Conservation (phyloP, 2,113 vertebrate species). For the Epinephelus lanceolatus region DNA sequence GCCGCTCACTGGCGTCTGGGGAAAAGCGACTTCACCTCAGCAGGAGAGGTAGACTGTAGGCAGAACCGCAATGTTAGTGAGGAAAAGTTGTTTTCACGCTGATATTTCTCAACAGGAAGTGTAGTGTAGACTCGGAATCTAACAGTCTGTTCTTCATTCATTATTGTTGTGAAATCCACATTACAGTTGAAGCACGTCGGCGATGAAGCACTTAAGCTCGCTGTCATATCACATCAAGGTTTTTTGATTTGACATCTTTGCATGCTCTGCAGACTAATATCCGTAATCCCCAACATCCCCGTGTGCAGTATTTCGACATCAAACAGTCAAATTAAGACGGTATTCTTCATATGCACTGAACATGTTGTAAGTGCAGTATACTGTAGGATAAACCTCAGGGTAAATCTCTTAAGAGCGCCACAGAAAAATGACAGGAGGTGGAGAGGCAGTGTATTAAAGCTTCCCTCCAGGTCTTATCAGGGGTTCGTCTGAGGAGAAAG, state of each 20-base stretch:
- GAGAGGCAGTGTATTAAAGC: constrained; percentile 26
- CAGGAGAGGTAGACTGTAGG: background rate
- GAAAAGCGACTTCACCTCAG: background rate
- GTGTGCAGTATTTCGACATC: background rate
- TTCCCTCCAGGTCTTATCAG: constrained; percentile 28
- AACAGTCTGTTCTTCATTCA: background rate
- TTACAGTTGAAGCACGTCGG: background rate
- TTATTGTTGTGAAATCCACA: background rate
- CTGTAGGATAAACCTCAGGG: constrained; percentile 10
- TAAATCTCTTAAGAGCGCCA: constrained; percentile 8
- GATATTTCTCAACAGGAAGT: constrained; percentile 39
- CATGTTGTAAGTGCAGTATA: constrained; percentile 11
- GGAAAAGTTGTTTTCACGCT: background rate
- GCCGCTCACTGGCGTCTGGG: constrained; percentile 37
- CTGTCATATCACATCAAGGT: background rate
- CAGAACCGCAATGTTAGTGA: background rate
- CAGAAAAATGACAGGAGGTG: constrained; percentile 27
- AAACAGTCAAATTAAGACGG: background rate
- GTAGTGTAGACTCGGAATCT: constrained; percentile 11
- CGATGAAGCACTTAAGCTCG: background rate
- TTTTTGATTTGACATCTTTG: background rate
- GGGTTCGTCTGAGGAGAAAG: constrained; percentile 45
- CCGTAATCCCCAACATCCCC: background rate
- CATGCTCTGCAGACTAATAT: background rate
- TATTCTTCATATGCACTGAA: background rate